Base-by-base conservation (phyloP, 2,888 invertebrate species). In the Lepidochrysops patricia region DNA sequence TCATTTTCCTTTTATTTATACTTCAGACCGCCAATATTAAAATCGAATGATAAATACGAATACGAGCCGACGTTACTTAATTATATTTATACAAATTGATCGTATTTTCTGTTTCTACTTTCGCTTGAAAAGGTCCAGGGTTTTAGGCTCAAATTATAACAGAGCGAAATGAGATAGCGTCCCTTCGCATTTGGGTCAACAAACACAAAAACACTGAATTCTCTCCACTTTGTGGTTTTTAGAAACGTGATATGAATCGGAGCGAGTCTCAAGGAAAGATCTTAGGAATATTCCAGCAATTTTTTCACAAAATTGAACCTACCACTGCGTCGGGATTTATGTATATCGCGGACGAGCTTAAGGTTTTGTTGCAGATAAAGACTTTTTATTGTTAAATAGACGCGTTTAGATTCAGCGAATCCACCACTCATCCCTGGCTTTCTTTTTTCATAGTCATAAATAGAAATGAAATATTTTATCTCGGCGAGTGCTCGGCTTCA, bases 401-500 rank as follows among this genome's bases (percentile, higher is more conserved):
- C 57, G 64, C 61, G 61, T 59, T 63, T 58, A 60, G 60, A 49
- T 58, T 57, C 58, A 61, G 60, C 60, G 76, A 80, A 80, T 73
- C 70, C 75, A 19, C 72, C 68, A 68, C 70, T 67, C 72, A 75
- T 76, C 74, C 76, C 64, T 63, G 73, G 74, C 73, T 70, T 68
- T 70, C 72, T 76, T 81, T 82, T 81, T 78, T 74, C 72, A 68
- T 68, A 73, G 81, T 76, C 77, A 75, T 83, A 81, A 84, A 83
- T 81, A 79, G 78, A 80, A 81, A 83, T 79, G 81, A 82, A 78
- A 71, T 80, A 80, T 80, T 82, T 79, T 77, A 80, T 80, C 72
- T 78, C 73, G 72, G 72, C 71, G 66, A 74, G 74, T 72, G 69
- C 71, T 74, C 68, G 48, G 49, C 60, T 59, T 58, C 54, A 66